Percentiles rank a stretch among this genome's conserved stretches.
phyloP scores from a whole-genome alignment of 2,888 invertebrate species.

The Microplitis deprimator region DNA sequence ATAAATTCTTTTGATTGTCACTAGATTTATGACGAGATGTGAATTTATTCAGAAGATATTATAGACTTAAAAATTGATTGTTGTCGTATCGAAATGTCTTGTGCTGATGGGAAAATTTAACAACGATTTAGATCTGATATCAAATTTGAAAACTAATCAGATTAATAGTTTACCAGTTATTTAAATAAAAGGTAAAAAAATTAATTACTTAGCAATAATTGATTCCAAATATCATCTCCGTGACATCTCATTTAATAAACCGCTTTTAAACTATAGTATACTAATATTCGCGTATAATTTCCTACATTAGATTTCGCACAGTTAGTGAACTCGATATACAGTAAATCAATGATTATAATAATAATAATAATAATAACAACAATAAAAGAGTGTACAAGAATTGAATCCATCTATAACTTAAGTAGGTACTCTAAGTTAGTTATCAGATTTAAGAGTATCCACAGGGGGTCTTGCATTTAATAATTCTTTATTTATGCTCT shows the following conservation, averaged over 20 bases:
- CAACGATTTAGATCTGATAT: too few species aligned
- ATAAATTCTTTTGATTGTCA: too few species aligned
- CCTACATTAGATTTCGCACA: neutral
- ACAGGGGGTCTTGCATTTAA: constrained; percentile 12
- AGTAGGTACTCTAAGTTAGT: constrained; percentile 7
- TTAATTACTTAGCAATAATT: neutral
- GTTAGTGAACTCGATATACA: too few species aligned
- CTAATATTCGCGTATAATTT: neutral
- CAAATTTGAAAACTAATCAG: too few species aligned
- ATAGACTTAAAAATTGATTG: too few species aligned
- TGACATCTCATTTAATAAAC: neutral
- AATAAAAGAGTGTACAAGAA: constrained; percentile 1
- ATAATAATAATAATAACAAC: neutral
- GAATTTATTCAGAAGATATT: too few species aligned
- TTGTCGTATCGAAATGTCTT: too few species aligned
- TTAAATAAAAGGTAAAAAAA: too few species aligned
- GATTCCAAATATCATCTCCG: neutral
- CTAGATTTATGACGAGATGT: too few species aligned
- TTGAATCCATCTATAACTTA: constrained; percentile 10
- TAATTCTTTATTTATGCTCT: constrained; percentile 18
- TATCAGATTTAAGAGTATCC: constrained; percentile 3
- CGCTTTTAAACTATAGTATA: neutral
- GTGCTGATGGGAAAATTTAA: too few species aligned
- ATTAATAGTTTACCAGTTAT: too few species aligned
- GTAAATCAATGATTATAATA: constrained; percentile 6